Evolutionary conservation across 2,797 vertebrate genomes (phyloP).

Genomic region (Pantherophis alleghaniensis): DNA sequence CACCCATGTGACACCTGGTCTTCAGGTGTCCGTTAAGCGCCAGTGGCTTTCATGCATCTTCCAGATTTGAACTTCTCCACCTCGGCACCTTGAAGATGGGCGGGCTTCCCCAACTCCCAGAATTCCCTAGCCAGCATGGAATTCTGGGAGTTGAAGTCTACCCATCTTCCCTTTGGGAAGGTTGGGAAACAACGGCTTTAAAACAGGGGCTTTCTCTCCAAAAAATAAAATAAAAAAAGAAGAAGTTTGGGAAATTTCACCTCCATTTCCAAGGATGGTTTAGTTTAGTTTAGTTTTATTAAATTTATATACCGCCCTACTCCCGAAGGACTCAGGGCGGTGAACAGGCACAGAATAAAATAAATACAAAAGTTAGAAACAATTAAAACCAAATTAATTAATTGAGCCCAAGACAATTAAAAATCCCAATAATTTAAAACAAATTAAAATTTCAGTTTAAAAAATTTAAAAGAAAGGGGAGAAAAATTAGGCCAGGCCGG

Average conservation of each 20-base stretch:
- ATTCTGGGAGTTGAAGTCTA: not conserved
- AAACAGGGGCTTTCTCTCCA: conserved; percentile 58
- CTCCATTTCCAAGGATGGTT: conserved; percentile 50
- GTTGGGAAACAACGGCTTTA: not conserved
- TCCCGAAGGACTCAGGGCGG: too few species aligned
- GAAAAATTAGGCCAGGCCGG: too few species aligned
- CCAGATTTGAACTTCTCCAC: not conserved
- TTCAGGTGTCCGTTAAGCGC: not conserved
- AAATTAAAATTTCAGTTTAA: too few species aligned
- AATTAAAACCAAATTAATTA: too few species aligned
- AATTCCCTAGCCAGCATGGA: not conserved
- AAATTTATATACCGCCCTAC: too few species aligned
- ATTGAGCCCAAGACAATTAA: too few species aligned
- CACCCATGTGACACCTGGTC: not conserved
- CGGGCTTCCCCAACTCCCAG: not conserved
- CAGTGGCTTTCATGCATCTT: not conserved
- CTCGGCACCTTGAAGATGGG: not conserved
- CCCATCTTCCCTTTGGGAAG: not conserved
- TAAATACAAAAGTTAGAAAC: too few species aligned
- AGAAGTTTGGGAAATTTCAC: conserved; percentile 47
- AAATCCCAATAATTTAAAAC: too few species aligned
- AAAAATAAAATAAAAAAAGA: conserved; percentile 13
- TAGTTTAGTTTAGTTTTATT: too few species aligned
- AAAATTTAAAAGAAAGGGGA: too few species aligned
- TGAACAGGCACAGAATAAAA: too few species aligned